These are phyloP conservation scores for Netelia virgata DNA, from an alignment of 2,888 invertebrate species.

Conservation along the genomic window DNA sequence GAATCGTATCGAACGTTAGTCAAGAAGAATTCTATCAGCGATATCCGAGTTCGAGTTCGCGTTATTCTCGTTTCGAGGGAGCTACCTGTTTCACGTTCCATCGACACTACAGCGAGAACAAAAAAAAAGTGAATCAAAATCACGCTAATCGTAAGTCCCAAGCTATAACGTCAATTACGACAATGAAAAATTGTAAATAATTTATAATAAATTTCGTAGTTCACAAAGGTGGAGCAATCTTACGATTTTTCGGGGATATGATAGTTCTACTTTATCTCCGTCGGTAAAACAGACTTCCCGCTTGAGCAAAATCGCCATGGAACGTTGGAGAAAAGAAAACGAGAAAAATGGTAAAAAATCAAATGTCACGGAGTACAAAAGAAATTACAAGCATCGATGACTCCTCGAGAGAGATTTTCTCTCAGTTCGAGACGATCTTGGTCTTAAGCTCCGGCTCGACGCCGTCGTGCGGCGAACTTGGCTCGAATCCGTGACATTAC, in stretches of 20 bases:
- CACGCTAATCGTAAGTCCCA: no score
- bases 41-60: not conserved
- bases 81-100: not conserved
- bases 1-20: not conserved
- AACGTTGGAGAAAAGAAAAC: not conserved
- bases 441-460: no score
- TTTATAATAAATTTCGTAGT: not conserved
- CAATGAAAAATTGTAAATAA: not conserved
- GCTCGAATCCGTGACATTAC: conserved; percentile 62
- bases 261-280: not conserved
- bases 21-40: conserved; percentile 2
- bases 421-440: not conserved
- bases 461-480: conserved; percentile 27
- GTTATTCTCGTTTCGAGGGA: conserved; percentile 2
- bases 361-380: not conserved
- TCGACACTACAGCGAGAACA: not conserved
- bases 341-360: not conserved
- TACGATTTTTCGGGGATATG: not conserved
- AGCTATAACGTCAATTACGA: no score
- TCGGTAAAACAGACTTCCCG: conserved; percentile 1
- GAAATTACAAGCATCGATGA: conserved; percentile 6
- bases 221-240: no score
- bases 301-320: no score
- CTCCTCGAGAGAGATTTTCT: not conserved
- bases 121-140: no score